Evolutionary conservation across 2,888 invertebrate species (phyloP), one percentile per base, ranked within the genome.

Genomic region (Coelinius sp.): DNA sequence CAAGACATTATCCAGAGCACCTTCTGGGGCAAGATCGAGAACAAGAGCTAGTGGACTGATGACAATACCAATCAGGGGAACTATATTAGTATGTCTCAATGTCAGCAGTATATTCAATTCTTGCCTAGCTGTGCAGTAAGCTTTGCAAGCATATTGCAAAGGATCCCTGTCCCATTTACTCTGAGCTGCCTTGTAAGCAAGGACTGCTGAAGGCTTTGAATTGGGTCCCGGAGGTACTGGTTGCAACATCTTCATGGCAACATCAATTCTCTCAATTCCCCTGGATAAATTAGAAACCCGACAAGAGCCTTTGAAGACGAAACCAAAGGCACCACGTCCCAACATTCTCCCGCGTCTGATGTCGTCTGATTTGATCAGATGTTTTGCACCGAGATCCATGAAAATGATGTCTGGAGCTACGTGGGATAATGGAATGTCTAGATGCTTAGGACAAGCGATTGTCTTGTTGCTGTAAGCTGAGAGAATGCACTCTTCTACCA

Each of bases 241-340:
- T 87, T 98, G 97, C 71, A 98, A 88, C 92, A 98, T 97, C 89
- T 99, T 99, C 89, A 98, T 93, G 0, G 99, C 98, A 0, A 98
- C 95, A 72, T 94, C 92, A 20, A 91, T 90, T 71, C 90, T 90
- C 1, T 89, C 88, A 66, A 91, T 90, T 1, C 90, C 89, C 7
- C 90, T 90, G 53, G 91, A 89, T 56, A 91, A 85, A 10, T 66
- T 35, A 1, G 59, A 20, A 25, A 62, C n/a, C 76, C 92, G 92
- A 86, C 93, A 94, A 4, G 90, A 90, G 0, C 94, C 97, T 81
- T 94, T 92, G 86, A 97, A 97, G 7, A 99, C 99, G 80, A 98
- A 97, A 1, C 99, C 99, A 89, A 99, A 99, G 0, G 98, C 98
- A 1, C 99, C 99, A n/a, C 98, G 92, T 0, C 99, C 99, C 38